These are phyloP conservation scores for Alouatta caraya DNA, from an alignment of 2,797 vertebrate genomes.

Conservation along the genomic window DNA sequence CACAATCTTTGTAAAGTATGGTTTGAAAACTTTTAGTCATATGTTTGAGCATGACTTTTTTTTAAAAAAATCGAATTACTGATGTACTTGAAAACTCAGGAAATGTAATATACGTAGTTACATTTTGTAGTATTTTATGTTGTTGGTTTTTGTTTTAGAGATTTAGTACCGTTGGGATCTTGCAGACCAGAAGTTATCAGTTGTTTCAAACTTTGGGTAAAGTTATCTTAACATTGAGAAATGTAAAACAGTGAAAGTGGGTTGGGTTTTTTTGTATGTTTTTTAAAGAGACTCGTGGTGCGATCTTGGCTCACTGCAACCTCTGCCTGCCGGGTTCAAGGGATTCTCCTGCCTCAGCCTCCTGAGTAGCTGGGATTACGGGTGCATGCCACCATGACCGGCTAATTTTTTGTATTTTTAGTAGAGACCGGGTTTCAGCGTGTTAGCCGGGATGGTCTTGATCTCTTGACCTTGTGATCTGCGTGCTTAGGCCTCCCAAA, in stretches of 20 bases:
- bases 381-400: background rate
- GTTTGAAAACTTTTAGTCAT: slow-evolving; percentile 40
- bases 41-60: background rate
- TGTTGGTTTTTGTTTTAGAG: background rate
- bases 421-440: background rate
- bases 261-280: no score
- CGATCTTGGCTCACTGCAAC: background rate
- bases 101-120: background rate
- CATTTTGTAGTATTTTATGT: background rate
- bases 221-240: slow-evolving; percentile 18
- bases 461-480: background rate
- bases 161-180: background rate
- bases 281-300: background rate
- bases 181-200: background rate
- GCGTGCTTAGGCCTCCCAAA: background rate
- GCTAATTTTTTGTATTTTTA: background rate
- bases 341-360: background rate
- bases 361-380: background rate
- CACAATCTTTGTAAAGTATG: slow-evolving; percentile 3
- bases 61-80: background rate
- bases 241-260: background rate
- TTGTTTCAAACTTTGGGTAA: background rate
- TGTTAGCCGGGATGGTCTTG: background rate
- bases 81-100: slow-evolving; percentile 41
- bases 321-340: background rate